A percentile compares a stretch with the other conserved stretches of the same genome.
phyloP scores from a whole-genome alignment of 2,113 vertebrate species.

The Nesospiza acunhae region DNA sequence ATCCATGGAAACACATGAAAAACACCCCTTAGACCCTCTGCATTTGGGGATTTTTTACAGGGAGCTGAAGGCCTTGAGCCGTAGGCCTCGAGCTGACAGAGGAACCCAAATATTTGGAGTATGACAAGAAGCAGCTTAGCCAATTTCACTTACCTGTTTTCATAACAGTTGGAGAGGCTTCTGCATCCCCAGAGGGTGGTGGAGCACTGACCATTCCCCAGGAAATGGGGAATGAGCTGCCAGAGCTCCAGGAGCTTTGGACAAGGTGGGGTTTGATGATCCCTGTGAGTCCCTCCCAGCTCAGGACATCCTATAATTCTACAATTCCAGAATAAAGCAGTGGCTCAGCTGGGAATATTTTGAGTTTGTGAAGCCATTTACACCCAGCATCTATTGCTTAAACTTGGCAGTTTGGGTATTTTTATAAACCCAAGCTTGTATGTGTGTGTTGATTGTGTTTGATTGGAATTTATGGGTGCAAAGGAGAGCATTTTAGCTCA shows the following conservation, averaged over 20 bases:
- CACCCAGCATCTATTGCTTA: accelerated
- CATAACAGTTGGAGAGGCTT: constrained; percentile 24
- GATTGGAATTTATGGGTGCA: not conserved
- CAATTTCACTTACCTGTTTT: constrained; percentile 1
- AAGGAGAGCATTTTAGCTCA: not conserved
- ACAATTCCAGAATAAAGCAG: too few species aligned
- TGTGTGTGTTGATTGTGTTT: not conserved
- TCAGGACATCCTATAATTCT: too few species aligned
- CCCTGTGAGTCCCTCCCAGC: too few species aligned
- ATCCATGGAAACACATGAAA: not conserved
- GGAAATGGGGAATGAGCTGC: too few species aligned
- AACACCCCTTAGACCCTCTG: accelerated
- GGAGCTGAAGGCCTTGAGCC: not conserved
- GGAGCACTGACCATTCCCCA: too few species aligned
- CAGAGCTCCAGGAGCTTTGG: too few species aligned
- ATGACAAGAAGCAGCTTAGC: not conserved
- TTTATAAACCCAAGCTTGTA: not conserved
- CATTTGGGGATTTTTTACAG: accelerated
- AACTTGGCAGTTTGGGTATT: not conserved
- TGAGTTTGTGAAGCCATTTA: not conserved
- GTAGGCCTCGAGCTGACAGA: not conserved
- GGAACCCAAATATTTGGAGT: constrained; percentile 33
- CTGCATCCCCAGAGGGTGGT: not conserved
- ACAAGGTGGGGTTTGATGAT: too few species aligned
- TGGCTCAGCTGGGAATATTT: not conserved